Conservation (phyloP, 2,888 invertebrate species). For the Himalopsyche kuldschensis region DNA sequence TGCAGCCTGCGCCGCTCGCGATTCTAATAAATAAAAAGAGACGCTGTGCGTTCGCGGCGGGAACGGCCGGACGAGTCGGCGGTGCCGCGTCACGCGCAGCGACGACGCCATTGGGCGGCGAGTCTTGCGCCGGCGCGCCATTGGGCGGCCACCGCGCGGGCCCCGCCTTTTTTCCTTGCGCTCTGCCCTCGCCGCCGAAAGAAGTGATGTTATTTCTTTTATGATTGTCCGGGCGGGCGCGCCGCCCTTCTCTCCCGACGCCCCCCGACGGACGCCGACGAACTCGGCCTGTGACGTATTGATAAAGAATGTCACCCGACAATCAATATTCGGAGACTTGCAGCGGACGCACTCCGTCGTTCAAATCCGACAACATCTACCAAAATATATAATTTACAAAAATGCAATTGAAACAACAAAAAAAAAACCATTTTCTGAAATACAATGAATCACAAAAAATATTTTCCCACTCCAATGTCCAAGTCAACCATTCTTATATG, state of each 20-base stretch:
- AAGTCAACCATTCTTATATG: no score
- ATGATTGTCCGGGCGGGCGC: constrained; percentile 50
- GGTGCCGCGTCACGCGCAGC: constrained; percentile 51
- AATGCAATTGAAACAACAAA: no score
- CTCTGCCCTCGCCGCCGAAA: constrained; percentile 45
- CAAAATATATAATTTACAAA: no score
- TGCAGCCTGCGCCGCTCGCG: constrained; percentile 69
- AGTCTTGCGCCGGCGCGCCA: constrained; percentile 51
- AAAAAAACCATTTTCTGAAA: no score
- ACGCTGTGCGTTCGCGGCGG: constrained; percentile 42
- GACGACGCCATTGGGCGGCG: constrained; percentile 50
- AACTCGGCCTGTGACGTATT: constrained; percentile 57
- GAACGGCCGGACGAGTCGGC: constrained; percentile 47
- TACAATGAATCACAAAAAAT: no score
- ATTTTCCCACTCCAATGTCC: no score
- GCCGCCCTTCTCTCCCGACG: constrained; percentile 26
- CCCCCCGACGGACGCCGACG: constrained; percentile 53
- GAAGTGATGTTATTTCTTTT: constrained; percentile 65
- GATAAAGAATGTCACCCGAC: constrained; percentile 68
- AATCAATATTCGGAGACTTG: constrained; percentile 61
- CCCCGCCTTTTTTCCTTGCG: constrained; percentile 39
- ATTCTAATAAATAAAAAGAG: constrained; percentile 75
- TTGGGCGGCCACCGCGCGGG: constrained; percentile 53
- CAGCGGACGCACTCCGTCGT: constrained; percentile 10
- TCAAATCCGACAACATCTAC: neutral